Conservation (phyloP, 2,888 invertebrate genomes). For the Zhuqinia jingwanae region DNA sequence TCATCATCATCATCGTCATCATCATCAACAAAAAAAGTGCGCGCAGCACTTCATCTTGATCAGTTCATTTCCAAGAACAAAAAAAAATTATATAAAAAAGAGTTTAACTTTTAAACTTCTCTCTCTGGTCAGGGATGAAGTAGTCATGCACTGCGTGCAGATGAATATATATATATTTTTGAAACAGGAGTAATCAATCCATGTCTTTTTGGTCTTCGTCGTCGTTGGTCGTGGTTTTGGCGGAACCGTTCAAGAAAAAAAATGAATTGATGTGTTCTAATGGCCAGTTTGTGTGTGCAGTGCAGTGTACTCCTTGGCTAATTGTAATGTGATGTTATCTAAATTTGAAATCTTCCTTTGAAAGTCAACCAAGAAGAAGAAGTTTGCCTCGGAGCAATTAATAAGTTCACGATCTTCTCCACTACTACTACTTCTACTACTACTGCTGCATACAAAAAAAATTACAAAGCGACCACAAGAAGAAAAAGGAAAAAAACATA, state of each 20-base stretch:
- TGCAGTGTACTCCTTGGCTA: background rate
- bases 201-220: too few relatives aligned
- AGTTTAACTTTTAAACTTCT: background rate
- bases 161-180: too few relatives aligned
- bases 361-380: too few relatives aligned
- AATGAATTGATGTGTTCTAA: background rate
- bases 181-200: slow-evolving; percentile 51
- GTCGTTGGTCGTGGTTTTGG: slow-evolving; percentile 34
- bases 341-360: slow-evolving; percentile 19
- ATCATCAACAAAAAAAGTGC: background rate
- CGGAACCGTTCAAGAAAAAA: background rate
- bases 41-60: background rate
- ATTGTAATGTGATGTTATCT: slow-evolving; percentile 24
- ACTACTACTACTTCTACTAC: too few relatives aligned
- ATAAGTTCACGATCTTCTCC: slow-evolving; percentile 57
- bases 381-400: slow-evolving; percentile 64
- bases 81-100: background rate
- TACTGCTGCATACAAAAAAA: too few relatives aligned
- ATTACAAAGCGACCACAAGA: background rate
- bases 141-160: too few relatives aligned
- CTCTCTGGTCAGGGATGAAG: slow-evolving; percentile 25
- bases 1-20: too few relatives aligned
- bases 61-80: background rate
- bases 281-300: too few relatives aligned
- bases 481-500: background rate